A percentile compares a stretch with the other conserved stretches of the same genome.
Conservation (phyloP, 1,140 invertebrate species). For the Panagrolaimus sp. region DNA sequence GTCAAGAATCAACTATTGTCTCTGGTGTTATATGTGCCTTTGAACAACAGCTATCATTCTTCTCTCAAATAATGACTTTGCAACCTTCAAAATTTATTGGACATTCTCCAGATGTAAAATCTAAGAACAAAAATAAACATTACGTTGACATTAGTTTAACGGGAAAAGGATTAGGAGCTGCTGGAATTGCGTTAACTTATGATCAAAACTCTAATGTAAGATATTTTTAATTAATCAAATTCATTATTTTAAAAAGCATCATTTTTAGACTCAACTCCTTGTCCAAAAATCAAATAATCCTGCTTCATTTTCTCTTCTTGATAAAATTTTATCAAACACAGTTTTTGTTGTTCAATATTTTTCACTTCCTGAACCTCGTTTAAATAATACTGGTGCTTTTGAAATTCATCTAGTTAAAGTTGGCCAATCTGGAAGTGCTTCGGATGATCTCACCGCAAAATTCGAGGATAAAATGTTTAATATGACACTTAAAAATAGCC, state of each 20-base stretch:
- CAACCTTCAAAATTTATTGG: slow-evolving; percentile 1
- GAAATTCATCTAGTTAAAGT: slow-evolving; percentile 10
- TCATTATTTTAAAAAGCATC: neutral
- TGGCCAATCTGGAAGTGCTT: neutral
- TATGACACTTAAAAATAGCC: neutral
- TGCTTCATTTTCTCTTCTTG: neutral
- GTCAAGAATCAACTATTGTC: neutral
- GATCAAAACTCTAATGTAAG: neutral
- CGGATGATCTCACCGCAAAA: neutral
- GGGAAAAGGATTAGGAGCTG: neutral
- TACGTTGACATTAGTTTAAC: neutral
- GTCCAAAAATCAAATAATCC: neutral
- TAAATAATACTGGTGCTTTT: slow-evolving; percentile 8
- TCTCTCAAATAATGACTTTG: slow-evolving; percentile 5
- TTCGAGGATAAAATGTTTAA: neutral
- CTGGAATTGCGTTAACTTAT: neutral
- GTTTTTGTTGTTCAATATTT: neutral
- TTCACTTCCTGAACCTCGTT: neutral
- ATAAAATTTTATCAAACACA: neutral
- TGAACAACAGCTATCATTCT: neutral
- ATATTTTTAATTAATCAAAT: neutral
- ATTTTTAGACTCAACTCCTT: neutral
- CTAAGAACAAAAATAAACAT: neutral
- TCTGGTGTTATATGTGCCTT: slow-evolving; percentile 4
- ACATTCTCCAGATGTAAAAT: neutral